phyloP scores from a whole-genome alignment of 2,797 vertebrate species.

The Prunella strophiata region DNA sequence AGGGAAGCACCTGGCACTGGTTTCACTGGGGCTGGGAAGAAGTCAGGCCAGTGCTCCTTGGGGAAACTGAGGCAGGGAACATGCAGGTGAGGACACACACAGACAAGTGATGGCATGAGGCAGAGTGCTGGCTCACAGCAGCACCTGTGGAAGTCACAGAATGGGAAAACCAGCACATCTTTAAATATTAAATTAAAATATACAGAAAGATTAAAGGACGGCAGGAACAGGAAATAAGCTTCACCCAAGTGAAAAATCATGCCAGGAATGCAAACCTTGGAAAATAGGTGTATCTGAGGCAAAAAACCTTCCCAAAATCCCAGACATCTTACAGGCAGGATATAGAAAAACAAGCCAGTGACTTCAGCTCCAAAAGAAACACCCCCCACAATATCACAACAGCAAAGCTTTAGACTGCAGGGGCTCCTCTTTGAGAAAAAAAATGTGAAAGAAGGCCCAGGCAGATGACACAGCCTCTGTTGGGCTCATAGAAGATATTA shows the following conservation, averaged over 20 bases:
- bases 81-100: not conserved
- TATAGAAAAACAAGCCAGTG: not conserved
- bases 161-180: not conserved
- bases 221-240: not conserved
- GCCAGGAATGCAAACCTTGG: accelerated
- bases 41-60: not conserved
- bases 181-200: not conserved
- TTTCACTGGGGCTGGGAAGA: not conserved
- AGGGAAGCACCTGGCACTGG: not conserved
- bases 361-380: not conserved
- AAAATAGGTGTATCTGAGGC: not conserved
- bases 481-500: not conserved
- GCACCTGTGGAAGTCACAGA: not conserved
- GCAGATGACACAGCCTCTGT: not conserved
- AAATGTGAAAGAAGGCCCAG: not conserved
- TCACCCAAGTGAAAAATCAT: not conserved
- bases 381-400: not conserved
- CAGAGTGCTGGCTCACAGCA: not conserved
- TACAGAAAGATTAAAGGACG: not conserved
- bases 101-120: not conserved
- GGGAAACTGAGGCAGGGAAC: not conserved
- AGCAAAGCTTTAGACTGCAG: not conserved
- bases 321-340: not conserved
- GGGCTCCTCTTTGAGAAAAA: not conserved
- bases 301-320: not conserved